phyloP scores from a whole-genome alignment of 2,113 vertebrate species.

The Meleagris gallopavo region DNA sequence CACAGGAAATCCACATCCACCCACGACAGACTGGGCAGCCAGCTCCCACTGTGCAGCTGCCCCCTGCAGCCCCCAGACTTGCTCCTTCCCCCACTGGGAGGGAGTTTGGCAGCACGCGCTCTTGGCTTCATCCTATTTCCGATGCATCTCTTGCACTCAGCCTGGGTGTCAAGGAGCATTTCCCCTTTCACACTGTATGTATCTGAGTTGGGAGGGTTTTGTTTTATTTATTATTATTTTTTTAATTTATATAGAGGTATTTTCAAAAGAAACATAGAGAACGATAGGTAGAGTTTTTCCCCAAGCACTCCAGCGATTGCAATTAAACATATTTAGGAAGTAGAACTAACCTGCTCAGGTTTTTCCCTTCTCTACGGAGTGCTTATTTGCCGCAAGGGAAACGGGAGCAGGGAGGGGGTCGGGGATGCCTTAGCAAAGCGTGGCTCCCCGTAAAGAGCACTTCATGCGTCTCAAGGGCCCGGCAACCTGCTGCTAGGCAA shows the following conservation, averaged over 20 bases:
- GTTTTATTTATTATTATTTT: accelerated
- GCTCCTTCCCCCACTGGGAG: neutral
- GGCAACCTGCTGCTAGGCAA: neutral
- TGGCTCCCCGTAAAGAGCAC: neutral
- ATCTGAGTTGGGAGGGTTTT: accelerated
- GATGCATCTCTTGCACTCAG: neutral
- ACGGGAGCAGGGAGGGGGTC: neutral
- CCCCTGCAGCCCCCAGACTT: neutral
- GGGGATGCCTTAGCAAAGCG: neutral
- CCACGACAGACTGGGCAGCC: neutral
- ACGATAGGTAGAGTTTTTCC: neutral
- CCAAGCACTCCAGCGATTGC: neutral
- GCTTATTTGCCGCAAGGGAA: neutral
- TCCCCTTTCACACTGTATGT: neutral
- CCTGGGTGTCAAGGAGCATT: neutral
- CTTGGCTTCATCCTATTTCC: neutral
- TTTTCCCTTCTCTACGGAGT: neutral
- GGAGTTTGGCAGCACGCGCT: accelerated
- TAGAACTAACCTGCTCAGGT: neutral
- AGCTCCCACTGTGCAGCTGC: accelerated
- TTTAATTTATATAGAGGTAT: neutral
- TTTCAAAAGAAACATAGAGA: accelerated
- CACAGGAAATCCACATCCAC: accelerated
- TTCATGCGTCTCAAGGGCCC: neutral
- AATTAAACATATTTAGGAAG: neutral